These are phyloP conservation scores for Nyctalus aviator DNA, from an alignment of 2,797 vertebrate species.

Conservation along the genomic window DNA sequence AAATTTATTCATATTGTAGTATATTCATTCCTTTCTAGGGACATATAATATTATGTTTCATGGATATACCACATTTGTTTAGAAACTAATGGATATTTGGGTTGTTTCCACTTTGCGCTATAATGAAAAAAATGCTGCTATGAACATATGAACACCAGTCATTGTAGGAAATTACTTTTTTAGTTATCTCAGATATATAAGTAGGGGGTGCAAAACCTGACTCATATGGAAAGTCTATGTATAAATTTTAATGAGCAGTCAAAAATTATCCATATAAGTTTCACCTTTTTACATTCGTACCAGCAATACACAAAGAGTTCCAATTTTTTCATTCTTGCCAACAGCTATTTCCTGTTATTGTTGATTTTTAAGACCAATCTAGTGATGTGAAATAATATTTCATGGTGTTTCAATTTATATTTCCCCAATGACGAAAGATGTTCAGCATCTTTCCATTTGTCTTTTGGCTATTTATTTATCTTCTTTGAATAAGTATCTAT, in stretches of 20 bases:
- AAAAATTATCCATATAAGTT: not conserved
- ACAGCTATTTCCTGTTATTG: not conserved
- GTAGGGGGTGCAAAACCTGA: not conserved
- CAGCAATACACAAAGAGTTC: too few species aligned
- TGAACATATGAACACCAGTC: not conserved
- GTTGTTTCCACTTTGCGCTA: not conserved
- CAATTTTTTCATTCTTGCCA: too few species aligned
- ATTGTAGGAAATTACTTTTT: not conserved
- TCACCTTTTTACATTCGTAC: not conserved
- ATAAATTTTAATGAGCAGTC: constrained; percentile 7
- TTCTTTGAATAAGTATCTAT: too few species aligned
- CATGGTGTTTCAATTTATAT: not conserved
- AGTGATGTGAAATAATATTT: not conserved
- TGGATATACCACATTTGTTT: not conserved
- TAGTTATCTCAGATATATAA: not conserved
- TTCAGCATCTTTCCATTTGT: too few species aligned
- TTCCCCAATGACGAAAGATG: not conserved
- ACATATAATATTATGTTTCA: not conserved
- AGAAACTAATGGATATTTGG: not conserved
- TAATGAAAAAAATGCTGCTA: not conserved
- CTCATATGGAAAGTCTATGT: not conserved
- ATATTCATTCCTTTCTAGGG: not conserved
- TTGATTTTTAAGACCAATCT: not conserved
- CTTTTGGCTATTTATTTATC: too few species aligned
- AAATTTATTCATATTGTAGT: not conserved